Conservation (phyloP, 1,140 invertebrate genomes). For the Drosophila azteca region DNA sequence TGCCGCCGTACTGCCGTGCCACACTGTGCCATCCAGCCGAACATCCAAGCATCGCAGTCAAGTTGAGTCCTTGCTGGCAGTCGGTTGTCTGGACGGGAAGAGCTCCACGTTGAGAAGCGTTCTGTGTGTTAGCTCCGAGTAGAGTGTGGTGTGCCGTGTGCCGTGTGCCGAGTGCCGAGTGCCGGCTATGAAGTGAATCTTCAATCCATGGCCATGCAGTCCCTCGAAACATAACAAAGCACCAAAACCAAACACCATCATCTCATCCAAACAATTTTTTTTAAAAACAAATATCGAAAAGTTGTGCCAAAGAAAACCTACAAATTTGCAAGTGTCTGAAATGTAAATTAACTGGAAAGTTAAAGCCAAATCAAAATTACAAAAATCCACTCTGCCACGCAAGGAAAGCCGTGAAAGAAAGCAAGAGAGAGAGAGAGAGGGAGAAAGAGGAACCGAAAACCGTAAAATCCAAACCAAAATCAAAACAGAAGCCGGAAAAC, state of each 20-base stretch:
- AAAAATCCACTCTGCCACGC: constrained; percentile 30
- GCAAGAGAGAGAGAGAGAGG: constrained; percentile 21
- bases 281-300: constrained; percentile 45
- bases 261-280: constrained; percentile 25
- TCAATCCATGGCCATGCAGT: constrained; percentile 19
- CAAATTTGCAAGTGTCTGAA: constrained; percentile 28
- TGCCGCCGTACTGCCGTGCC: too few species aligned
- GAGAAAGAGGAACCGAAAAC: constrained; percentile 13
- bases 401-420: constrained; percentile 23
- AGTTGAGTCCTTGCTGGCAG: constrained; percentile 63
- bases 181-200: constrained; percentile 37
- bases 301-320: constrained; percentile 57
- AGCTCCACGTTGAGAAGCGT: constrained; percentile 9
- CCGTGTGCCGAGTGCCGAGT: constrained; percentile 41
- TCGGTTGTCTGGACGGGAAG: constrained; percentile 63
- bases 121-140: constrained; percentile 15
- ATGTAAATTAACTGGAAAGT: constrained; percentile 45
- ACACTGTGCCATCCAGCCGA: background rate
- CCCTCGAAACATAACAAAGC: constrained; percentile 36
- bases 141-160: constrained; percentile 35
- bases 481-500: constrained; percentile 73
- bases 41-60: constrained; percentile 54
- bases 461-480: constrained; percentile 53
- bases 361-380: constrained; percentile 48
- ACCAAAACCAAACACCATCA: constrained; percentile 15